Conservation (phyloP, 2,113 vertebrate genomes). For the Ranitomeya imitator region DNA sequence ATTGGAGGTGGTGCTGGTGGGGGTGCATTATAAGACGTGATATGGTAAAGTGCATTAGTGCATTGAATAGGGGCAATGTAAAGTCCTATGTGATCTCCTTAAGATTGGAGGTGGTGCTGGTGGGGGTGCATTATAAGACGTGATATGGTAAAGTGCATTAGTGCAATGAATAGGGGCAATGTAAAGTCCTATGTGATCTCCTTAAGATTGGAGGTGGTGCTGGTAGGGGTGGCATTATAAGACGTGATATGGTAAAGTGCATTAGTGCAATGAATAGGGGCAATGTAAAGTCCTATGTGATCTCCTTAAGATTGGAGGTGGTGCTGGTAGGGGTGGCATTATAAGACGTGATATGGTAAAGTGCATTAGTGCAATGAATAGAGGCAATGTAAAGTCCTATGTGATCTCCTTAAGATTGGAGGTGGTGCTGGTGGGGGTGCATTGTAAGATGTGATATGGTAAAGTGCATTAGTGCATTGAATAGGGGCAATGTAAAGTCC, state of each 20-base stretch:
- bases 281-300: too few species aligned
- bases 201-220: not conserved
- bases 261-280: not conserved
- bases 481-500: not conserved
- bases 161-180: not conserved
- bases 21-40: not conserved
- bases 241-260: not conserved
- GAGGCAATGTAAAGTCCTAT: not conserved
- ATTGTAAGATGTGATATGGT: not conserved
- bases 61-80: not conserved
- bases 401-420: not conserved
- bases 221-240: not conserved
- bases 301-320: not conserved
- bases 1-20: not conserved
- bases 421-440: too few species aligned
- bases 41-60: not conserved
- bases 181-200: too few species aligned
- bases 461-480: not conserved
- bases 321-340: not conserved
- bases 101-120: not conserved
- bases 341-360: not conserved
- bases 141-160: not conserved
- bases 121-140: not conserved
- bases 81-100: too few species aligned
- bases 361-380: not conserved